Conservation (phyloP, 2,888 invertebrate species). For the Stegophylla sp. region DNA sequence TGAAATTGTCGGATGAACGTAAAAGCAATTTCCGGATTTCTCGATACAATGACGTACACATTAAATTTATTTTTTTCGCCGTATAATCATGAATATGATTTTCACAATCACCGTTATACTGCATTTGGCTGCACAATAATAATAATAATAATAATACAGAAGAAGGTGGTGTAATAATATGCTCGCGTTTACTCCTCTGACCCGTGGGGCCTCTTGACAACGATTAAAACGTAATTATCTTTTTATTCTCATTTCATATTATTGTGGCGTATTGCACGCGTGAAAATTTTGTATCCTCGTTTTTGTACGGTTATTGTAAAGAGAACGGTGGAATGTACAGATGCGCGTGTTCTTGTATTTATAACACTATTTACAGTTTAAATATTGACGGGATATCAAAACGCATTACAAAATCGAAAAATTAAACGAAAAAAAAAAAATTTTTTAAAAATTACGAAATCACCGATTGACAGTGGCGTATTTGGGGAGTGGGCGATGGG, state of each 20-base stretch:
- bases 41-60: slow-evolving; percentile 32
- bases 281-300: too few relatives aligned
- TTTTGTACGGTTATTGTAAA: slow-evolving; percentile 1
- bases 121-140: neutral
- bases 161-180: neutral
- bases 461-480: too few relatives aligned
- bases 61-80: slow-evolving; percentile 13
- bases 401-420: too few relatives aligned
- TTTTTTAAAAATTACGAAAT: too few relatives aligned
- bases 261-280: too few relatives aligned
- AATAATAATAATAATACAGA: too few relatives aligned
- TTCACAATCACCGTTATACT: slow-evolving; percentile 34
- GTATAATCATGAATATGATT: neutral
- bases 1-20: slow-evolving; percentile 15
- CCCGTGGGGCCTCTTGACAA: neutral
- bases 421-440: too few relatives aligned
- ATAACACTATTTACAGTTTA: too few relatives aligned
- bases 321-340: neutral
- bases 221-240: slow-evolving; percentile 22
- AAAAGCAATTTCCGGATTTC: slow-evolving; percentile 53
- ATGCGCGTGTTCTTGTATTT: too few relatives aligned
- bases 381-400: too few relatives aligned
- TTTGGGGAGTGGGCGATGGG: too few relatives aligned
- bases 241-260: too few relatives aligned
- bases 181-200: neutral